A percentile compares a stretch with the other conserved stretches of the same genome.
Conservation (phyloP, 2,113 vertebrate genomes). For the Ailuropoda melanoleuca region DNA sequence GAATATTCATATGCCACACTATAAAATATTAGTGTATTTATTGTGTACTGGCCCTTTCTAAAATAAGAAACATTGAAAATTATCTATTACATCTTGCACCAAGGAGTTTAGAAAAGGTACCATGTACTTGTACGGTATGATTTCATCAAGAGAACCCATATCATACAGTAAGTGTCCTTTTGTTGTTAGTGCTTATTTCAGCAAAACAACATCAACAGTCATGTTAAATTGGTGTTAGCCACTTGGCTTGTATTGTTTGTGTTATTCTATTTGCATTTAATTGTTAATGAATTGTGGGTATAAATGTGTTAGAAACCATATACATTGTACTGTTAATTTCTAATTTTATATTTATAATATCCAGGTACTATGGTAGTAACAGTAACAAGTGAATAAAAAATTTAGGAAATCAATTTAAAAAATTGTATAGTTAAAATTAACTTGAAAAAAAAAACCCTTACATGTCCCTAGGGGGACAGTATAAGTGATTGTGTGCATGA, state of each 20-base stretch:
- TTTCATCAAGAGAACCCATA: background rate
- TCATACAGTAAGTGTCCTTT: background rate
- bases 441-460: background rate
- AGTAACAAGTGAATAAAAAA: background rate
- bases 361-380: background rate
- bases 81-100: background rate
- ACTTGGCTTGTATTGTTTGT: background rate
- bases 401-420: background rate
- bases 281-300: background rate
- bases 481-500: background rate
- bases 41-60: background rate
- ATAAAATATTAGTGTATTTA: background rate
- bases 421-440: background rate
- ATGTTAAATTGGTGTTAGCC: background rate
- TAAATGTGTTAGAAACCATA: background rate
- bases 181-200: background rate
- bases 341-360: conserved; percentile 13
- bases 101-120: background rate
- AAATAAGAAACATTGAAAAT: background rate
- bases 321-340: background rate
- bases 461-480: background rate
- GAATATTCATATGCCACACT: background rate
- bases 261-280: background rate
- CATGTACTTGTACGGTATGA: background rate
- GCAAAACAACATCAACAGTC: background rate